Conservation (phyloP, 2,113 vertebrate species). For the Psilopogon haemacephalus region DNA sequence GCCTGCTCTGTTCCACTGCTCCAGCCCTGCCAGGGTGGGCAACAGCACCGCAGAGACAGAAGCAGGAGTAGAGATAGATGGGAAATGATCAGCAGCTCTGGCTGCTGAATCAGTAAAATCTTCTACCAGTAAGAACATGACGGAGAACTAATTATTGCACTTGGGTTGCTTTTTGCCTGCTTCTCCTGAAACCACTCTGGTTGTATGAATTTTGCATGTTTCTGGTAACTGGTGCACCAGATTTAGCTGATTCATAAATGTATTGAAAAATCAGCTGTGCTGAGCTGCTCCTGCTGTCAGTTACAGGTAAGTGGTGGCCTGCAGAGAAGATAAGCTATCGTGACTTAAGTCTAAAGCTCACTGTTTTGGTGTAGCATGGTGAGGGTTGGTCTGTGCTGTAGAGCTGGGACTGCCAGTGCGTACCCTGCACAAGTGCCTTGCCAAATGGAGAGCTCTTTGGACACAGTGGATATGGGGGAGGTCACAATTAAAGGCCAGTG, state of each 20-base stretch:
- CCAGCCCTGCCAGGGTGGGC: background rate
- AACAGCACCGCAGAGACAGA: background rate
- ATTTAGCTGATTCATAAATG: background rate
- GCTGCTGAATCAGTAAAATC: background rate
- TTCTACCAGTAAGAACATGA: background rate
- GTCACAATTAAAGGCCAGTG: background rate
- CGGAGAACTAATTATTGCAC: background rate
- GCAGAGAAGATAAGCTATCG: background rate
- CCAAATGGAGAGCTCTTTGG: background rate
- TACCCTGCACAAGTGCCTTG: background rate
- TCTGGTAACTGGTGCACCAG: background rate
- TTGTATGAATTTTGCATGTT: background rate
- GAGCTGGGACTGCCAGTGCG: background rate
- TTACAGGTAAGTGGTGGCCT: background rate
- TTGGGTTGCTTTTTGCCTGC: background rate
- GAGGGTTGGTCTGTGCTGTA: background rate
- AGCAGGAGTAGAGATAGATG: background rate
- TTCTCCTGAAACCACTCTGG: fast-evolving
- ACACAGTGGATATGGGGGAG: background rate
- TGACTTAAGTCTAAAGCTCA: background rate
- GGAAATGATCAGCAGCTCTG: background rate
- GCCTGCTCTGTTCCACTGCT: background rate
- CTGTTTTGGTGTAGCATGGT: background rate
- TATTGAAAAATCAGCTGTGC: background rate
- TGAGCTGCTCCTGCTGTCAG: background rate